Evolutionary conservation across 1,140 invertebrate genomes (phyloP).

Genomic region (Lucilia sericata): DNA sequence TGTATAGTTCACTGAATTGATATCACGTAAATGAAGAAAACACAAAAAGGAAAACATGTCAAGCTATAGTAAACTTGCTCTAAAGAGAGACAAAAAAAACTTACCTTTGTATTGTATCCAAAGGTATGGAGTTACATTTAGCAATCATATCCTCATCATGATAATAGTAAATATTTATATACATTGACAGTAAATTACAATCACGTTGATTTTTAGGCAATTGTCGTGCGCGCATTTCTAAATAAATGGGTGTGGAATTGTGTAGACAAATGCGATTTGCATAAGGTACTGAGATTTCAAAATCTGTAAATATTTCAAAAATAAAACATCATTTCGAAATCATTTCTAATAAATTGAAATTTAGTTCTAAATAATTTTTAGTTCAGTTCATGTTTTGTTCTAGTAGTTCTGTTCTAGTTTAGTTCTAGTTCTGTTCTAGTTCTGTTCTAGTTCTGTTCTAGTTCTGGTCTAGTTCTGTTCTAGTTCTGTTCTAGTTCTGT

Average conservation of each 20-base stretch:
- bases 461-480: no score
- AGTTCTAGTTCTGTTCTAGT: no score
- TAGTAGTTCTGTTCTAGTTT: no score
- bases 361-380: no score
- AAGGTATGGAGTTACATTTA: constrained; percentile 60
- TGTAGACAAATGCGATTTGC: constrained; percentile 60
- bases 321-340: no score
- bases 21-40: constrained; percentile 48
- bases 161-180: constrained; percentile 64
- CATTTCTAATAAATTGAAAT: no score
- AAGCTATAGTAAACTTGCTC: no score
- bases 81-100: neutral
- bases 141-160: constrained; percentile 61
- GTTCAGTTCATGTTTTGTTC: no score
- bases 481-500: no score
- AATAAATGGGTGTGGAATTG: constrained; percentile 62
- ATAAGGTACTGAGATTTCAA: constrained; percentile 54
- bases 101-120: constrained; percentile 62
- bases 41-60: constrained; percentile 17
- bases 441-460: no score
- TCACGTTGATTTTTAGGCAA: constrained; percentile 58
- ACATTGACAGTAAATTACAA: constrained; percentile 56
- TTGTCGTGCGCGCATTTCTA: constrained; percentile 59
- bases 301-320: constrained; percentile 50
- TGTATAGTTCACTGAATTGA: constrained; percentile 57